Conservation (phyloP, 2,113 vertebrate genomes). For the Siphamia tubifer region DNA sequence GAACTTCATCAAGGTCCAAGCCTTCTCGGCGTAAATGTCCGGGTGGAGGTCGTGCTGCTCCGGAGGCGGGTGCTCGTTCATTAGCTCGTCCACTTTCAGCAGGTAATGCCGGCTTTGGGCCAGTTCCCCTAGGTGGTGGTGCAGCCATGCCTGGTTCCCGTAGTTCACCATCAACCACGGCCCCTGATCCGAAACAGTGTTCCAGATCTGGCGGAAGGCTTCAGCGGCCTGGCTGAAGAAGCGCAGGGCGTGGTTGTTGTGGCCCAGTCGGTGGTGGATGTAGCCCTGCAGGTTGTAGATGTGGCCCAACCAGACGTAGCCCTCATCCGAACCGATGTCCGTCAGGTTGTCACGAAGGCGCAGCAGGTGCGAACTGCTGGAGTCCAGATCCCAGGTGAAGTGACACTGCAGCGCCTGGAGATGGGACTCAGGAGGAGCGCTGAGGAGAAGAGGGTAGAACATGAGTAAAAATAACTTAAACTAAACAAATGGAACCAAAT, state of each 20-base stretch:
- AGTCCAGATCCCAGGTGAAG: conserved; percentile 49
- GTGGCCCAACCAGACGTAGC: conserved; percentile 54
- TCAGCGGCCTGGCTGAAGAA: conserved; percentile 51
- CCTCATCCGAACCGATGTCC: conserved; percentile 27
- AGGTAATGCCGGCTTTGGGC: conserved; percentile 27
- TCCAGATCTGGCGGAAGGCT: conserved; percentile 52
- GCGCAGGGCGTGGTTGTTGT: not conserved
- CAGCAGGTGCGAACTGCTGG: not conserved
- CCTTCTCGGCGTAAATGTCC: conserved; percentile 66
- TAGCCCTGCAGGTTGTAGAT: conserved; percentile 67
- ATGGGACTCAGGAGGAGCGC: no score
- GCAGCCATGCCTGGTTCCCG: no score
- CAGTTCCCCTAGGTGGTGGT: no score
- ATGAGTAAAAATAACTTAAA: no score
- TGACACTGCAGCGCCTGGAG: conserved; percentile 55
- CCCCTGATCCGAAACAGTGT: no score
- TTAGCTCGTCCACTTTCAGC: conserved; percentile 32
- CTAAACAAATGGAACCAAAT: no score
- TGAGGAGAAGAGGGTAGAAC: no score
- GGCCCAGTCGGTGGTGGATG: conserved; percentile 36
- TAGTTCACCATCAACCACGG: no score
- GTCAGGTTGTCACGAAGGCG: not conserved
- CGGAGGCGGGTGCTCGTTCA: conserved; percentile 17
- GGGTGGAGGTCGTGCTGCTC: conserved; percentile 45
- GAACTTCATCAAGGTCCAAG: conserved; percentile 70